Evolutionary conservation across 2,888 invertebrate genomes (phyloP).

Genomic region (Pyrrhosoma nymphula): DNA sequence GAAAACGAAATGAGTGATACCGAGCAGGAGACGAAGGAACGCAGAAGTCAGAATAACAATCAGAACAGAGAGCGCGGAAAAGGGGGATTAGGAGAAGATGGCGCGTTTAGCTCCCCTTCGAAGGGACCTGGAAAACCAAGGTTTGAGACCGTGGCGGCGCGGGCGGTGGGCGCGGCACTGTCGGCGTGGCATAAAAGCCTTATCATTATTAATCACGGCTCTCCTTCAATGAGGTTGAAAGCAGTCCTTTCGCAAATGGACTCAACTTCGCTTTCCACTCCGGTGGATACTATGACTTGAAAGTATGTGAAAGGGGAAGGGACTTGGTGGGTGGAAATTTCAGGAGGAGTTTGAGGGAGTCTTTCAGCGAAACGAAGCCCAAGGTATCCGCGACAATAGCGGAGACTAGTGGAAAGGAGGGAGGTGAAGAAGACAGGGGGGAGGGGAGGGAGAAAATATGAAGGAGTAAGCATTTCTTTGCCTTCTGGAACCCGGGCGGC

Average conservation of each 20-base stretch:
- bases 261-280: slow-evolving; percentile 39
- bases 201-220: slow-evolving; percentile 60
- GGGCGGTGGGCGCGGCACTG: background rate
- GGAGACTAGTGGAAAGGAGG: background rate
- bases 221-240: background rate
- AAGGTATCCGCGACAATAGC: background rate
- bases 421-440: background rate
- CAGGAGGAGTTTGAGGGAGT: background rate
- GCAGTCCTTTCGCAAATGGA: slow-evolving; percentile 57
- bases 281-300: background rate
- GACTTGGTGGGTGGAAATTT: background rate
- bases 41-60: background rate
- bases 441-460: background rate
- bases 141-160: background rate
- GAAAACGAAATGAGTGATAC: background rate
- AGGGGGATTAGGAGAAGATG: background rate
- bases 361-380: background rate
- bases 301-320: background rate
- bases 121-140: background rate
- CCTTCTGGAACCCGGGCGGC: background rate
- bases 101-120: background rate
- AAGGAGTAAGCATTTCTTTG: background rate
- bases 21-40: background rate
- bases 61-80: background rate
- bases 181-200: slow-evolving; percentile 8